A percentile compares a stretch with the other conserved stretches of the same genome.
phyloP scores from a whole-genome alignment of 1,140 invertebrate genomes.

The Drosophila jambulina region DNA sequence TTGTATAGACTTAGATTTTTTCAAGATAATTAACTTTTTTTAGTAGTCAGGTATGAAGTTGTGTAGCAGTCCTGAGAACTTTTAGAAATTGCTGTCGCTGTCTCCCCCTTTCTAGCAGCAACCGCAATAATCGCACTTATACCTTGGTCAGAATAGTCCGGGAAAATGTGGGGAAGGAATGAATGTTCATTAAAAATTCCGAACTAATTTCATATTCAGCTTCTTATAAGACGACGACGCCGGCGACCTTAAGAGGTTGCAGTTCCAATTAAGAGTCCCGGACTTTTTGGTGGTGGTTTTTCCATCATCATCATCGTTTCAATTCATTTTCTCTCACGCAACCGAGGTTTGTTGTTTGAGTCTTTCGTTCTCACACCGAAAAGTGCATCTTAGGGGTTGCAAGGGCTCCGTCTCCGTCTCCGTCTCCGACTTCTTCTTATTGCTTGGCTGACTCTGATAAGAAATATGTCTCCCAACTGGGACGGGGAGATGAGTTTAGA shows the following conservation, averaged over 20 bases:
- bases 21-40: slow-evolving; percentile 76
- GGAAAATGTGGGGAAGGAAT: slow-evolving; percentile 57
- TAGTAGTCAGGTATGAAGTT: slow-evolving; percentile 52
- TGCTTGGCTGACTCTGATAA: slow-evolving; percentile 70
- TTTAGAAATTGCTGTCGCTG: slow-evolving; percentile 46
- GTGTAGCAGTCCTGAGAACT: slow-evolving; percentile 77
- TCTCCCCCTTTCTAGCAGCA: slow-evolving; percentile 27
- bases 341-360: slow-evolving; percentile 71
- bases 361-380: slow-evolving; percentile 64
- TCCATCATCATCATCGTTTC: slow-evolving; percentile 22
- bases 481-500: slow-evolving; percentile 36
- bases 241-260: slow-evolving; percentile 72
- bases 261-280: slow-evolving; percentile 63
- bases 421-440: slow-evolving; percentile 11
- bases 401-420: not conserved
- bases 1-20: slow-evolving; percentile 72
- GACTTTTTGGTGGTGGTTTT: slow-evolving; percentile 71
- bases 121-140: slow-evolving; percentile 59
- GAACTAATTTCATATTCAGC: slow-evolving; percentile 81
- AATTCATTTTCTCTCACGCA: slow-evolving; percentile 52
- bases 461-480: slow-evolving; percentile 44
- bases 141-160: slow-evolving; percentile 42
- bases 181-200: slow-evolving; percentile 80
- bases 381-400: slow-evolving; percentile 58
- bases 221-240: slow-evolving; percentile 70